A percentile compares a stretch with the other conserved stretches of the same genome.
phyloP scores from a whole-genome alignment of 2,797 vertebrate genomes.

The Emys orbicularis region DNA sequence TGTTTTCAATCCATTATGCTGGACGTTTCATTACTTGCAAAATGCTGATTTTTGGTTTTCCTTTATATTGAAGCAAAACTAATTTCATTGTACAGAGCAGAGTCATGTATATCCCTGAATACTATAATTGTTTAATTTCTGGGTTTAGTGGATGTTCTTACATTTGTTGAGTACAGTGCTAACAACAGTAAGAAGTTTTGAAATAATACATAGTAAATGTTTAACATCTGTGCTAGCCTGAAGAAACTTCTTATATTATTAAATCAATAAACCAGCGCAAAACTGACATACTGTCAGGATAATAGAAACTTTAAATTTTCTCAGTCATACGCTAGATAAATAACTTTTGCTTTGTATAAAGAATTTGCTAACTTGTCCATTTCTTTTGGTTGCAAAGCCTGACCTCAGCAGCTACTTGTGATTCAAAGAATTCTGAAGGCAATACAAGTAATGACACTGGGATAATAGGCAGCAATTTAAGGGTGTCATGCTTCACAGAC shows the following conservation, averaged over 20 bases:
- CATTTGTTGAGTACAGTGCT: background rate
- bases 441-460: slow-evolving; percentile 85
- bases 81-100: background rate
- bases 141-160: background rate
- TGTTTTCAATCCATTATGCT: background rate
- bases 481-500: slow-evolving; percentile 85
- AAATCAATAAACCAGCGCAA: slow-evolving; percentile 67
- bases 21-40: background rate
- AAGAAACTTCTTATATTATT: slow-evolving; percentile 63
- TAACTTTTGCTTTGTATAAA: slow-evolving; percentile 74
- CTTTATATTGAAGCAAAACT: background rate
- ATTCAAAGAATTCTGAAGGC: slow-evolving; percentile 81
- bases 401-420: slow-evolving; percentile 76
- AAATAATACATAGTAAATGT: slow-evolving; percentile 57
- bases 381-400: slow-evolving; percentile 68
- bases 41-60: background rate
- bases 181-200: slow-evolving; percentile 41
- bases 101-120: background rate
- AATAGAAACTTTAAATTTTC: slow-evolving; percentile 71
- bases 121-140: background rate
- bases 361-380: slow-evolving; percentile 66
- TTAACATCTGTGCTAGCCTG: slow-evolving; percentile 53
- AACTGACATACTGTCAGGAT: slow-evolving; percentile 67
- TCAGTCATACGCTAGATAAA: slow-evolving; percentile 63
- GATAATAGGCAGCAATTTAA: slow-evolving; percentile 90